Evolutionary conservation across 1,140 invertebrate species (phyloP).

Genomic region (Drosophila bocqueti): DNA sequence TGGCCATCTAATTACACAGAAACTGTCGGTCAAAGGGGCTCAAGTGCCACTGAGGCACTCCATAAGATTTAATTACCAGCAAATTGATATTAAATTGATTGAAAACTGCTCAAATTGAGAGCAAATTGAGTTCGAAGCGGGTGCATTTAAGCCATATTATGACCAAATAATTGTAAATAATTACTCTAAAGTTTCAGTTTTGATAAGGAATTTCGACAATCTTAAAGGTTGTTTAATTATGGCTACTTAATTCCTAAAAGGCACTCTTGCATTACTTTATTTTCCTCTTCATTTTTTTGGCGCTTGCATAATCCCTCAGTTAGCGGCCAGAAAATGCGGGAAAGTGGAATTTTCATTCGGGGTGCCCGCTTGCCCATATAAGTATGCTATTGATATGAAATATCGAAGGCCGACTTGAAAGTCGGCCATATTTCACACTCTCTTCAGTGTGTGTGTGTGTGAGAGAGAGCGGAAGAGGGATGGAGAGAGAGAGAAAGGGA

Average conservation of each 20-base stretch:
- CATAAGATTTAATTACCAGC: constrained; percentile 24
- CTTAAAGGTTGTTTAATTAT: background rate
- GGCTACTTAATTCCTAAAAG: background rate
- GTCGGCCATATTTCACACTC: constrained; percentile 59
- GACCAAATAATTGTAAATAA: background rate
- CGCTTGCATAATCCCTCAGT: constrained; percentile 36
- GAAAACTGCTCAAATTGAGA: constrained; percentile 1
- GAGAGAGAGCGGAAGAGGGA: background rate
- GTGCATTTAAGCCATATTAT: background rate
- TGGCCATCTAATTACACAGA: constrained; percentile 23
- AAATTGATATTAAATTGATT: constrained; percentile 27
- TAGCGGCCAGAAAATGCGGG: background rate
- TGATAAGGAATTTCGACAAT: background rate
- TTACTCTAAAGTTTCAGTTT: background rate
- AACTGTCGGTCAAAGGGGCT: constrained; percentile 15
- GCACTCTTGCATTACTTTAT: background rate
- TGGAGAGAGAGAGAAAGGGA: background rate
- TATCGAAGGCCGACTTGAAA: constrained; percentile 73
- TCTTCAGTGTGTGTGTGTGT: background rate
- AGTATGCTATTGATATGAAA: constrained; percentile 61
- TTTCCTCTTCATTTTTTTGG: background rate
- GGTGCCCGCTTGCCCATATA: constrained; percentile 28
- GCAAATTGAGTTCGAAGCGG: background rate
- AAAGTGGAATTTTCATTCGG: constrained; percentile 2
- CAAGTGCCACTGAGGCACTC: constrained; percentile 9